These are phyloP conservation scores for Lepidurus apus DNA, from an alignment of 1,140 invertebrate genomes.

Conservation along the genomic window DNA sequence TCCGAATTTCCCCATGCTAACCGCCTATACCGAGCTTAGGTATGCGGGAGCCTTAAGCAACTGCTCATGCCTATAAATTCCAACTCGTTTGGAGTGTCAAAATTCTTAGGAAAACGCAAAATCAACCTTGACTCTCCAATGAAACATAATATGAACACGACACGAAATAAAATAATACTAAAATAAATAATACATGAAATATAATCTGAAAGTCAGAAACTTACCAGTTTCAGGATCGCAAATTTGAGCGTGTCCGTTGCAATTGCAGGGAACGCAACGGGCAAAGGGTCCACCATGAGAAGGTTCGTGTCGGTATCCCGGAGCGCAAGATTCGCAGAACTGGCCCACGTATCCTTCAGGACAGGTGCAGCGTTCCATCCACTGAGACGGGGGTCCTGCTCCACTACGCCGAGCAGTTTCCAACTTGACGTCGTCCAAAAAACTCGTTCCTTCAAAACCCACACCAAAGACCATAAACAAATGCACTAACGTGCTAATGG, in stretches of 20 bases:
- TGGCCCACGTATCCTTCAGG: constrained; percentile 84
- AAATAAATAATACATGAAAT: background rate
- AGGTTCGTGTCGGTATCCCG: constrained; percentile 85
- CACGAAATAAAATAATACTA: background rate
- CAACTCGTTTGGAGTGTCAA: background rate
- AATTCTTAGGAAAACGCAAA: constrained; percentile 1
- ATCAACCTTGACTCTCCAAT: too few species aligned
- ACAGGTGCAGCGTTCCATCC: constrained; percentile 93
- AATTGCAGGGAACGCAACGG: constrained; percentile 89
- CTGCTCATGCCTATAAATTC: background rate
- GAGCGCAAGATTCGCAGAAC: constrained; percentile 94
- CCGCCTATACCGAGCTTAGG: too few species aligned
- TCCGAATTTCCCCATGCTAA: too few species aligned
- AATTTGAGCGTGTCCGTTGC: constrained; percentile 89
- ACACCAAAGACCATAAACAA: constrained; percentile 24
- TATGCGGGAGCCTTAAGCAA: background rate
- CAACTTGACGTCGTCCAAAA: constrained; percentile 78
- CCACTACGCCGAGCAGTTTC: constrained; percentile 76
- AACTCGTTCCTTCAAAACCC: constrained; percentile 63
- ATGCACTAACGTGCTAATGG: background rate
- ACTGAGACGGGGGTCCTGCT: constrained; percentile 71
- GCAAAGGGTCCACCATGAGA: constrained; percentile 85
- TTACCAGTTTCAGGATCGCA: constrained; percentile 90
- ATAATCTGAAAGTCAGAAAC: constrained; percentile 29
- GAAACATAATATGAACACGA: too few species aligned